These are phyloP conservation scores for Sogatella furcifera DNA, from an alignment of 1,140 invertebrate species.

Conservation along the genomic window DNA sequence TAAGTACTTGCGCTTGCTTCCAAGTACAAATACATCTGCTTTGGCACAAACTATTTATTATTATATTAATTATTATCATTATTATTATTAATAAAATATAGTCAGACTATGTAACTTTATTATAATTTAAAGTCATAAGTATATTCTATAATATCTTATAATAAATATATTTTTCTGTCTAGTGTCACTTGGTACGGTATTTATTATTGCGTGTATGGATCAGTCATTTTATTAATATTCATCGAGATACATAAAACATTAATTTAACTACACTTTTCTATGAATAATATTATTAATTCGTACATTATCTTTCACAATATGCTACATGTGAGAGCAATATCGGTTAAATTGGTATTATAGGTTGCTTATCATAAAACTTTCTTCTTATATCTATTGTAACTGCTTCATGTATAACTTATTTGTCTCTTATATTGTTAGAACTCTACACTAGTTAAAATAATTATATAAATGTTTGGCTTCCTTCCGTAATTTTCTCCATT, in stretches of 20 bases:
- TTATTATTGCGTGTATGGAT: slow-evolving; percentile 15
- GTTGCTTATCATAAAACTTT: slow-evolving; percentile 14
- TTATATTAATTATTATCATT: neutral
- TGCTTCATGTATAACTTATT: slow-evolving; percentile 16
- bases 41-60: slow-evolving; percentile 18
- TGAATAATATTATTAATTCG: slow-evolving; percentile 5
- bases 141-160: slow-evolving; percentile 13
- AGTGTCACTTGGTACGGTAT: slow-evolving; percentile 12
- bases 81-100: slow-evolving; percentile 6
- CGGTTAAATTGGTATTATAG: neutral
- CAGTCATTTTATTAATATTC: neutral
- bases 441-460: slow-evolving; percentile 9
- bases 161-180: slow-evolving; percentile 13
- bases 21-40: slow-evolving; percentile 16
- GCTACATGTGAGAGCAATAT: neutral
- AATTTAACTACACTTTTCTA: slow-evolving; percentile 9
- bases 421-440: slow-evolving; percentile 12
- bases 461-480: slow-evolving; percentile 22
- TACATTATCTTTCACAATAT: neutral
- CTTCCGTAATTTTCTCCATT: slow-evolving; percentile 13
- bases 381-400: slow-evolving; percentile 13
- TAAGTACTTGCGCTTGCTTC: slow-evolving; percentile 20
- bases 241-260: neutral
- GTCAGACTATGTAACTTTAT: slow-evolving; percentile 13
- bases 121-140: slow-evolving; percentile 13